Evolutionary conservation across 1,140 invertebrate genomes (phyloP), one percentile per base, ranked within the genome.

Genomic region (Brachionus koreanus): DNA sequence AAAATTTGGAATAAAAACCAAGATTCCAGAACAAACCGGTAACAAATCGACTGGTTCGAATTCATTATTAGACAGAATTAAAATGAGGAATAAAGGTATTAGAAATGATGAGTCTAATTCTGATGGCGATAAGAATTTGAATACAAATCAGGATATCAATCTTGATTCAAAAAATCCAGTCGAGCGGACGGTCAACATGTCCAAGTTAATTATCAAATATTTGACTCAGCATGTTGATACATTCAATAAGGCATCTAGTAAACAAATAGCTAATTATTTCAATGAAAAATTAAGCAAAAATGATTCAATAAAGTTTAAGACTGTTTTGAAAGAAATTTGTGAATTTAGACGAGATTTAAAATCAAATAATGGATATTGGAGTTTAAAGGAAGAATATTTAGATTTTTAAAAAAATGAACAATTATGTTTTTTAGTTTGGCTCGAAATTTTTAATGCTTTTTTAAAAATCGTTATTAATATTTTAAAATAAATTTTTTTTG

Each of bases 301-400:
- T 42, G 43, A 65, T 46, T 35, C 57, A 3, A 49, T 57, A n/a
- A 61, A 37, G 23, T 82, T 82, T 67, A 82, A 82, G 29, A 39
- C 61, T 10, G 29, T 82, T 42, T 69, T 82, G 25, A 82, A 67
- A 82, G 39, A 82, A 67, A 67, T 82, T 0, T 65, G 57, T 69
- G 61, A 65, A 5, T 67, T 82, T 35, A 46, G 29, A 65, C 12
- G 43, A 49, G 42, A 65, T 61, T 79, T 39, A 67, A 57, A 57
- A 61, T 37, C 74, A 57, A 57, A 57, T 61, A 37, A 35, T 39
- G 79, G 61, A 2, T 67, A 43, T 52, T 82, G 79, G 79, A 43
- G 57, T 43, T 43, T 82, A n/a, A 82, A 67, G 43, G 61, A 82
- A 67, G 79, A 82, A 52, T 82, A 74, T 74, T 74, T 74, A 49